Base-by-base conservation (phyloP, 2,888 invertebrate genomes). In the Caenorhabditis virilis region DNA sequence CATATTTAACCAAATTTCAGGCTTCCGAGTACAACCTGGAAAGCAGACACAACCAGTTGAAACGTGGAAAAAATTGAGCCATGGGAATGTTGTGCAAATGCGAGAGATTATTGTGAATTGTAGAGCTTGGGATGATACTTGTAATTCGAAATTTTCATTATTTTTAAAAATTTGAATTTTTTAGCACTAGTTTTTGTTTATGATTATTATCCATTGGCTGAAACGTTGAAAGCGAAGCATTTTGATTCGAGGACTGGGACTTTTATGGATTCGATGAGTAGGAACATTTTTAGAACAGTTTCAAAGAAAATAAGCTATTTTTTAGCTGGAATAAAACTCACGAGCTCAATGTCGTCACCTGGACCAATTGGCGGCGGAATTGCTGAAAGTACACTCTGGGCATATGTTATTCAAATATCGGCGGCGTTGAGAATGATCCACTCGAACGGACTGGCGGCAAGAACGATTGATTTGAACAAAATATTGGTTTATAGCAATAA, bases 181-280 rank as follows among this genome's bases (percentile, higher is more conserved):
- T 30, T 85, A 93, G 95, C 97, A 57, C 88, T 95, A 88, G 89
- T 97, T 77, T 91, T 97, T 85, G 93, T 95, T 54, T 97, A 95
- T 85, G 93, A 95, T 84, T 97, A 91, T 86, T 91, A 93, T 87
- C 91, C 95, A 25, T 90, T 90, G 53, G 91, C 93, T 56, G 91
- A 91, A 83, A 95, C 94, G 0, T 85, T 98, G 76, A 87, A 92
- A 86, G 88, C 88, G 75, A 90, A 91, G 83, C 93, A 92, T 86
- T 91, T 95, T 84, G 83, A 80, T 60, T 72, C 51, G 15, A 50
- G 50, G 25, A 45, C 52, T 13, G 61, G 56, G 16, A 48, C 45
- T 6, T 65, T 68, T 42, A 36, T 62, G 26, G 64, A 53, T 53
- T 25, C 45, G 5, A 18, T 38, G 23, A 36, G 48, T 25, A 47